Conservation (phyloP, 2,797 vertebrate genomes). For the Ctenopoma kingsleyae region DNA sequence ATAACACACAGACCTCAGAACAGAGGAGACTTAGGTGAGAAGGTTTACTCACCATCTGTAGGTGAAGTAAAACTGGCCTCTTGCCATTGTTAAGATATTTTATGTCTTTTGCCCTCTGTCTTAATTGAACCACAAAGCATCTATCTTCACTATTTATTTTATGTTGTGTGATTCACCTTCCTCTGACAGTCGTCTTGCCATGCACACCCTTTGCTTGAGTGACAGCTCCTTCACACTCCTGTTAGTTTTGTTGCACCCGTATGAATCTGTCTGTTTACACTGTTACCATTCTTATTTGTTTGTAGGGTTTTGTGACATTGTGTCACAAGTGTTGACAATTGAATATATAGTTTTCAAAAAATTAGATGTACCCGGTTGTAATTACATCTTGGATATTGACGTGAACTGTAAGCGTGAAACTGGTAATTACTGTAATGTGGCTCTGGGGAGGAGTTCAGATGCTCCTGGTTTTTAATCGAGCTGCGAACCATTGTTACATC, state of each 20-base stretch:
- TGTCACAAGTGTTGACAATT: no score
- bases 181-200: neutral
- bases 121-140: no score
- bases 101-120: no score
- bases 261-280: neutral
- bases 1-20: no score
- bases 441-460: neutral
- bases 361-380: neutral
- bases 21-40: no score
- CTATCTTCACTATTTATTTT: no score
- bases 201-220: neutral
- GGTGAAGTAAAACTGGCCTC: neutral
- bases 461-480: neutral
- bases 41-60: slow-evolving; percentile 2
- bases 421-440: no score
- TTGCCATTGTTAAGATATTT: neutral
- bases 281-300: neutral
- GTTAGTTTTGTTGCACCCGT: neutral
- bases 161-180: neutral
- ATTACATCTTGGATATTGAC: neutral
- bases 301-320: neutral
- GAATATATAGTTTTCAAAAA: neutral
- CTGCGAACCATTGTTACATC: neutral
- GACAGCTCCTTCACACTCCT: neutral
- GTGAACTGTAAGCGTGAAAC: no score